Percentiles rank a stretch among this genome's conserved stretches.
Conservation (phyloP, 2,113 vertebrate species). For the Alethe castanea region DNA sequence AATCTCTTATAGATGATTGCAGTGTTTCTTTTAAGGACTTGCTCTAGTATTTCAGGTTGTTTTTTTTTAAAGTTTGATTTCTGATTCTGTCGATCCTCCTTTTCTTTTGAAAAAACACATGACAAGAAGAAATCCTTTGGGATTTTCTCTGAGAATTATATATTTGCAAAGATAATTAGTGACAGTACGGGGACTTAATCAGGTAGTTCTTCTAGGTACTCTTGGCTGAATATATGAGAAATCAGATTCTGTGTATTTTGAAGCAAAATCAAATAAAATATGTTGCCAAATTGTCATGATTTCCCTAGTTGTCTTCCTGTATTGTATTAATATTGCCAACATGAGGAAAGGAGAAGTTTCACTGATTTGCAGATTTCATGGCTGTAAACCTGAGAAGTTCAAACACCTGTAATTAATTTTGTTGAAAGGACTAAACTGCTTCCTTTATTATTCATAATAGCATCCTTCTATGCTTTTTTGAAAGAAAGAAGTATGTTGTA, state of each 20-base stretch:
- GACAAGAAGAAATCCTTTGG: not conserved
- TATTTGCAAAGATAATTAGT: not conserved
- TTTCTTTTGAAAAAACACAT: not conserved
- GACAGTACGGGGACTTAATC: not conserved
- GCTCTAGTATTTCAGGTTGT: not conserved
- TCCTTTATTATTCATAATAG: not conserved
- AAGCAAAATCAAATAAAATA: not conserved
- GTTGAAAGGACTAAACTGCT: not conserved
- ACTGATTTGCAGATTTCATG: not conserved
- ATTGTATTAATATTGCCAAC: not conserved
- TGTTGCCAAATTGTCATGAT: not conserved
- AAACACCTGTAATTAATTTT: not conserved
- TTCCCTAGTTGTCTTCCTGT: not conserved
- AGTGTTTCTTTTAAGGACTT: not conserved
- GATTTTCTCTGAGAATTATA: not conserved
- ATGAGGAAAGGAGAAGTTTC: not conserved
- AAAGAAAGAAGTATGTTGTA: not conserved
- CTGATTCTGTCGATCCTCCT: not conserved
- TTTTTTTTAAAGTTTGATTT: not conserved
- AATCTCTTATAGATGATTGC: not conserved
- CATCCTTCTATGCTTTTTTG: not conserved
- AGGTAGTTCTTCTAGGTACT: not conserved
- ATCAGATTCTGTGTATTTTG: not conserved
- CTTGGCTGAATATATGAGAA: not conserved
- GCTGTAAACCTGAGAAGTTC: not conserved